phyloP scores from a whole-genome alignment of 2,797 vertebrate genomes.

The Anguilla obscura region DNA sequence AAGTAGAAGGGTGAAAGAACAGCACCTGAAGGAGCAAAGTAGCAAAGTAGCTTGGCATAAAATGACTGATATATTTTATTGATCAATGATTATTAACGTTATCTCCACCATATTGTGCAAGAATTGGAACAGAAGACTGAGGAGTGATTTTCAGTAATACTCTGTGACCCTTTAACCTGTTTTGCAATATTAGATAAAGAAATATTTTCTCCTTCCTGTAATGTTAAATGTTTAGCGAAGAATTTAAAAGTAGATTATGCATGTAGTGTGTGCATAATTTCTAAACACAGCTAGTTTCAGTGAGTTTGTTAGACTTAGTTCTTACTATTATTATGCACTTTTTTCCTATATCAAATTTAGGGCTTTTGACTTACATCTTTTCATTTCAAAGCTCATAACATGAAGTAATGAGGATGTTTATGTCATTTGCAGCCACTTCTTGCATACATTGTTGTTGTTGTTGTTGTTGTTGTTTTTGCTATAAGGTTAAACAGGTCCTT shows the following conservation, averaged over 20 bases:
- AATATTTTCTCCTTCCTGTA: neutral
- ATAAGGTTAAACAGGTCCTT: constrained; percentile 13
- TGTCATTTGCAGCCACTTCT: neutral
- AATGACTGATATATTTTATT: neutral
- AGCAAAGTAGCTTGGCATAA: neutral
- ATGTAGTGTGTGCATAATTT: neutral
- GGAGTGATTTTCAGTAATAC: neutral
- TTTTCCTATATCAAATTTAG: neutral
- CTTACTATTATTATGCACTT: neutral
- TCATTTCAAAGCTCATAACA: neutral
- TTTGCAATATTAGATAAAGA: neutral
- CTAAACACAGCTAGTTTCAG: neutral
- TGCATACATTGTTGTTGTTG: neutral
- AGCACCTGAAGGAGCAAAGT: neutral
- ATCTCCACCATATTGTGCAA: neutral
- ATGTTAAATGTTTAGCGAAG: neutral
- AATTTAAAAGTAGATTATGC: neutral
- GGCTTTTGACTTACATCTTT: neutral
- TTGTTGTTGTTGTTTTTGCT: neutral
- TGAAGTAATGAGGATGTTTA: neutral
- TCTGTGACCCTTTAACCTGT: neutral
- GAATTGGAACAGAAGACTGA: neutral
- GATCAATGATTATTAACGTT: neutral
- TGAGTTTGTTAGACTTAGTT: neutral
- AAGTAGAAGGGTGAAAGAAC: neutral